Conservation (phyloP, 2,797 vertebrate species). For the Phalloptychus januarius region DNA sequence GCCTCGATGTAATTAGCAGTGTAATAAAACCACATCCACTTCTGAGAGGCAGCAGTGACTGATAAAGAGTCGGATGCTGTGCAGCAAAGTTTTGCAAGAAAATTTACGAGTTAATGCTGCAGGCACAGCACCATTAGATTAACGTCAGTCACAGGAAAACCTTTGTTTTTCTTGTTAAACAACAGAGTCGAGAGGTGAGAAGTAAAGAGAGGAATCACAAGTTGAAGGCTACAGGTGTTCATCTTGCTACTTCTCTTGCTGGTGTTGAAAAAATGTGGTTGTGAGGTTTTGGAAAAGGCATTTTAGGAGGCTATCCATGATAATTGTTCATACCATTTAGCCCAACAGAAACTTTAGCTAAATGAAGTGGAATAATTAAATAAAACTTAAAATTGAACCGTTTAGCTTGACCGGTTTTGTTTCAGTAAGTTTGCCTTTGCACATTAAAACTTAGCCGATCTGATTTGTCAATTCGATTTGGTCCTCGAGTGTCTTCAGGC, state of each 20-base stretch:
- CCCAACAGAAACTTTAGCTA: neutral
- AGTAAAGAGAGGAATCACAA: slow-evolving; percentile 4
- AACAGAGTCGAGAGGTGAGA: neutral
- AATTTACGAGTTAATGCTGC: slow-evolving; percentile 3
- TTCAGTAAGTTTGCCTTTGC: slow-evolving; percentile 2
- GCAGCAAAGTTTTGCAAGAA: neutral
- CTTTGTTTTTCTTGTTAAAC: slow-evolving; percentile 13
- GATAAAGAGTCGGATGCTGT: neutral
- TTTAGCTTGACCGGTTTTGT: neutral
- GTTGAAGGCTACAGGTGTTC: slow-evolving; percentile 10
- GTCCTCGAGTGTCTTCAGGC: slow-evolving; percentile 6
- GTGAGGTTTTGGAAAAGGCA: neutral
- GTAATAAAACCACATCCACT: neutral
- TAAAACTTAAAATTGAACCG: neutral
- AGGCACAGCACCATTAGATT: slow-evolving; percentile 3
- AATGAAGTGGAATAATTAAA: slow-evolving; percentile 3
- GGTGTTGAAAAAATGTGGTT: neutral
- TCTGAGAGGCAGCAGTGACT: neutral
- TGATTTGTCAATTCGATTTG: slow-evolving; percentile 6
- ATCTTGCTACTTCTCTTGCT: neutral
- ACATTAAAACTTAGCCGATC: neutral
- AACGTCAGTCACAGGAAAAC: slow-evolving; percentile 10
- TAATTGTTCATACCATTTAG: neutral
- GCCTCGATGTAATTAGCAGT: neutral
- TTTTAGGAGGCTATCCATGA: neutral